These are phyloP conservation scores for Caradrina clavipalpis DNA, from an alignment of 2,888 invertebrate genomes.

Conservation along the genomic window DNA sequence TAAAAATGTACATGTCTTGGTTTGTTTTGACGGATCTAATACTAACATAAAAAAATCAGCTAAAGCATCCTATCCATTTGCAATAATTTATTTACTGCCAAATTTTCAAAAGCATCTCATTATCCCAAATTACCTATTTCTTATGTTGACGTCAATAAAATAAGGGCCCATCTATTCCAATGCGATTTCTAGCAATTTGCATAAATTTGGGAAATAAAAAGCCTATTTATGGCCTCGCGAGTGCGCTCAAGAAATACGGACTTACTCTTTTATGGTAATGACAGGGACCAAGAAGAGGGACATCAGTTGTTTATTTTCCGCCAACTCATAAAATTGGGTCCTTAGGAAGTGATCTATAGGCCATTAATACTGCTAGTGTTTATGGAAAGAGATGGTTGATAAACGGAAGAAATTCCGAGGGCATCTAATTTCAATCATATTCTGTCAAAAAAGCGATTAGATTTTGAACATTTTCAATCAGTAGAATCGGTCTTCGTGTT, in stretches of 20 bases:
- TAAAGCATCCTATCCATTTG: neutral
- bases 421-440: too few relatives aligned
- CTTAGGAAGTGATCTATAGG: conserved; percentile 26
- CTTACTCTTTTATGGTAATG: conserved; percentile 51
- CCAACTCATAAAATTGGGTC: conserved; percentile 36
- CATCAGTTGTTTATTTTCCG: conserved; percentile 33
- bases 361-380: neutral
- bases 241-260: conserved; percentile 20
- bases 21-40: too few relatives aligned
- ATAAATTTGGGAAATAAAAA: conserved; percentile 52
- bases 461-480: too few relatives aligned
- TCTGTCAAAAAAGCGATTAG: too few relatives aligned
- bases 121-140: conserved; percentile 52
- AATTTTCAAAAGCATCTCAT: conserved; percentile 47
- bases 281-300: conserved; percentile 13
- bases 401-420: neutral
- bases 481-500: too few relatives aligned
- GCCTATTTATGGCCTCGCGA: conserved; percentile 33
- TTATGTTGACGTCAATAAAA: conserved; percentile 51
- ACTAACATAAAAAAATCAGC: neutral
- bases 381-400: neutral
- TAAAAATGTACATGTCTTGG: too few relatives aligned
- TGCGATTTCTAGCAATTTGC: conserved; percentile 58
- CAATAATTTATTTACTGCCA: conserved; percentile 1
- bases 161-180: conserved; percentile 39